Evolutionary conservation across 2,113 vertebrate genomes (phyloP), one percentile per base, ranked within the genome.

Genomic region (Ceyx cyanopectus): DNA sequence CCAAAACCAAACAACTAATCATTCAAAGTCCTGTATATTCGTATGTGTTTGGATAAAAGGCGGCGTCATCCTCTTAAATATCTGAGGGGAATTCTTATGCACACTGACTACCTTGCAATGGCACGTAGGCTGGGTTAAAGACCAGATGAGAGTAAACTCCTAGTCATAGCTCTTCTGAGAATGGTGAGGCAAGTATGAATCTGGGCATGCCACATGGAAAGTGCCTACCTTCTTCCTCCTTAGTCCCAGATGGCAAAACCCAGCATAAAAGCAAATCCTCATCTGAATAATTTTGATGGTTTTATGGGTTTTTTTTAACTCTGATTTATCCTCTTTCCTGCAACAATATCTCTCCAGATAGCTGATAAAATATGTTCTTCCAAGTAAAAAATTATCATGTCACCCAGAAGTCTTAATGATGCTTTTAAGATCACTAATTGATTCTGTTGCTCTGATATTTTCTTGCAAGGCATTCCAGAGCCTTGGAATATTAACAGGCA

Each of bases 401-500:
- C 90, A 62, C 30, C 16, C 56, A 51, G 76, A 89, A 85, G 69
- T 46, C 85, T 89, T 76, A 77, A 74, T 46, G 65, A 65, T 87
- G 69, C 86, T 85, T 91, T 85, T 74, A 80, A 87, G 92, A 66
- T 82, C 75, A 10, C 89, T 91, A 88, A 88, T 94, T 93, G 97
- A 90, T 85, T 82, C 93, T 93, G 89, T 40, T 90, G 66, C 89
- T 93, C 68, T 75, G 57, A 78, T 80, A 70, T 80, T 91, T 83
- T 65, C 95, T 91, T 91, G 86, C 92, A 82, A 95, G 60, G 73
- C 96, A 84, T 90, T 96, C 94, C 92, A 81, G 58, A 90, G 94
- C 65, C 68, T 56, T 34, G 24, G 81, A 85, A 85, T 72, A 34
- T 66, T 92, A 85, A 61, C 54, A 86, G 77, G 76, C 95, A 94